These are phyloP conservation scores for Trisateles emortualis DNA, from an alignment of 2,888 invertebrate genomes.

Conservation along the genomic window DNA sequence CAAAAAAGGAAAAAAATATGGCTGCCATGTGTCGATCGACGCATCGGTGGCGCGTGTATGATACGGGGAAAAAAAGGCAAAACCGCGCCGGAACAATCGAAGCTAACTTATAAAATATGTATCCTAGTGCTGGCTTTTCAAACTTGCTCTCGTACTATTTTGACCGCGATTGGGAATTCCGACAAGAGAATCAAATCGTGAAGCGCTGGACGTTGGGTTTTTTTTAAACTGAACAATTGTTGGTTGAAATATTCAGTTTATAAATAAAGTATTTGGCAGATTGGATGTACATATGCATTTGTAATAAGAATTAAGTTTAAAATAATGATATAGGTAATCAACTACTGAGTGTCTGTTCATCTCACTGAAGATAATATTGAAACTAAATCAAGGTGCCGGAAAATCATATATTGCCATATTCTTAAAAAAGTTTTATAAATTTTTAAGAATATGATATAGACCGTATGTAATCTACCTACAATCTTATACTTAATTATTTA, in stretches of 20 bases:
- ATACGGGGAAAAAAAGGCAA: slow-evolving; percentile 66
- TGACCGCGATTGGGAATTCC: slow-evolving; percentile 82
- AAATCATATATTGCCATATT: too few relatives aligned
- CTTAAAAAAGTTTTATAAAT: too few relatives aligned
- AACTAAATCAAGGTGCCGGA: too few relatives aligned
- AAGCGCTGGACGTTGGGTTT: slow-evolving; percentile 51
- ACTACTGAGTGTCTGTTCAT: too few relatives aligned
- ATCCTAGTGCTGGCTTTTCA: slow-evolving; percentile 79
- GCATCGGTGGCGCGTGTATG: slow-evolving; percentile 76
- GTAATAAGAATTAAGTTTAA: neutral
- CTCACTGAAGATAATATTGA: too few relatives aligned
- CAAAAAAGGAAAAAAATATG: slow-evolving; percentile 69
- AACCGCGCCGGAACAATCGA: slow-evolving; percentile 84
- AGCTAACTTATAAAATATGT: slow-evolving; percentile 86
- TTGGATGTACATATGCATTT: neutral
- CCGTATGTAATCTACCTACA: too few relatives aligned
- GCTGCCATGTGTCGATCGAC: slow-evolving; percentile 76
- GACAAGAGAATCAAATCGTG: slow-evolving; percentile 68
- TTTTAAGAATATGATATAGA: too few relatives aligned
- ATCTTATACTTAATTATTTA: too few relatives aligned
- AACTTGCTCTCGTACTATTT: slow-evolving; percentile 79
- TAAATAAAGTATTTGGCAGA: slow-evolving; percentile 24
- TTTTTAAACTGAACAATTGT: slow-evolving; percentile 44
- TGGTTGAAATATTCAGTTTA: slow-evolving; percentile 35
- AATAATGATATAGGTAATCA: too few relatives aligned